phyloP scores from a whole-genome alignment of 2,888 invertebrate genomes.

The Cantharis rustica region DNA sequence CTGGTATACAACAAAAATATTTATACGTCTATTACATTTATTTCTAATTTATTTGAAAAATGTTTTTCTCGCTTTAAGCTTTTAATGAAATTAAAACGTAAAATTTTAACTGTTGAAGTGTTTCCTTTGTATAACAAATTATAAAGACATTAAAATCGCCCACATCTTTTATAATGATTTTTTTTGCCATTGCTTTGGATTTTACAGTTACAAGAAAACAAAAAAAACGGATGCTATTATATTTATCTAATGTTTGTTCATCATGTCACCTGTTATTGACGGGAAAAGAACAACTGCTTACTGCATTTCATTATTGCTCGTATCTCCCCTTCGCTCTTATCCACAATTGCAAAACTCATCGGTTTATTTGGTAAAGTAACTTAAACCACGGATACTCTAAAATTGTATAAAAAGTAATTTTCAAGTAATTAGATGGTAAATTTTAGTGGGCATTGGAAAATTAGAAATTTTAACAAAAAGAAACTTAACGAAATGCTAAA shows the following conservation, averaged over 20 bases:
- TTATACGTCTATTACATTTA: neutral
- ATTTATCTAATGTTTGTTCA: constrained; percentile 34
- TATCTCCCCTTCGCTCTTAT: constrained; percentile 16
- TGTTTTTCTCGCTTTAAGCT: neutral
- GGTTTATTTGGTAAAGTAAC: constrained; percentile 23
- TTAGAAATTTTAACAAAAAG: no score
- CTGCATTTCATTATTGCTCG: constrained; percentile 29
- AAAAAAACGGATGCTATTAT: constrained; percentile 30
- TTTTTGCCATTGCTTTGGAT: neutral
- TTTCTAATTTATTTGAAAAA: neutral
- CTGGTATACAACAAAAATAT: neutral
- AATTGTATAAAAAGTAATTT: no score
- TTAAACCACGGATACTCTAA: neutral
- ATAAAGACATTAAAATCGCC: neutral
- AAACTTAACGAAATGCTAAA: no score
- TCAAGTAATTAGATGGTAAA: no score
- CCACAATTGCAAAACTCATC: constrained; percentile 27
- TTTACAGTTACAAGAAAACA: neutral
- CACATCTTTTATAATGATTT: neutral
- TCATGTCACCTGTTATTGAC: constrained; percentile 37
- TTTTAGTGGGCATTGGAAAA: no score
- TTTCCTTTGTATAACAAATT: neutral
- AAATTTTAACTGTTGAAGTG: neutral
- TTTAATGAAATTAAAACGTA: neutral
- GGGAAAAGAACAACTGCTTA: constrained; percentile 36